phyloP scores from a whole-genome alignment of 2,888 invertebrate species.

The Lasioglossum morio region DNA sequence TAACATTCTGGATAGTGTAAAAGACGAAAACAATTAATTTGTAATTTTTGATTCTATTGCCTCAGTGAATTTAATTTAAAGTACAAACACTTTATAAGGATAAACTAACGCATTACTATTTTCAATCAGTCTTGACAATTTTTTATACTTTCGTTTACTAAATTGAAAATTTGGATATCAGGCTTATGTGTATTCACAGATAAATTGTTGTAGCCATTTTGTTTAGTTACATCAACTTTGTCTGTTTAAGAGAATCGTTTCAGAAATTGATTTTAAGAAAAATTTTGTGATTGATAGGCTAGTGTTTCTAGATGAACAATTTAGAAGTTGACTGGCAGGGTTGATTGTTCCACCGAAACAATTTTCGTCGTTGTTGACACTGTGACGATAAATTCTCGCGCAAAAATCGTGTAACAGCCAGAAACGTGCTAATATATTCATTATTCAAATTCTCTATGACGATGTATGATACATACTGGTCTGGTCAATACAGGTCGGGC shows the following conservation, averaged over 20 bases:
- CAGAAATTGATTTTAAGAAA: not conserved
- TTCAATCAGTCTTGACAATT: not conserved
- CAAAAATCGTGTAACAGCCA: constrained; percentile 42
- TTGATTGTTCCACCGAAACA: not conserved
- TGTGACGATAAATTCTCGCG: not conserved
- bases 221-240: not conserved
- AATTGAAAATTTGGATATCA: not conserved
- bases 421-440: constrained; percentile 59
- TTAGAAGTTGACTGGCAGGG: not conserved
- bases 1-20: not conserved
- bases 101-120: not conserved
- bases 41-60: not conserved
- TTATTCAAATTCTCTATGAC: constrained; percentile 50
- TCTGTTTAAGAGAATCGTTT: not conserved
- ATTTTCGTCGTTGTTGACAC: constrained; percentile 4
- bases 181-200: not conserved
- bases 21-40: not conserved
- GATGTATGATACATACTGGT: constrained; percentile 20
- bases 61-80: not conserved
- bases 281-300: not conserved
- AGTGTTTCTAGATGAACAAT: not conserved
- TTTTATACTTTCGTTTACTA: not conserved
- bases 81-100: not conserved
- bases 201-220: not conserved
- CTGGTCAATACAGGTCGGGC: constrained; percentile 48